Evolutionary conservation across 2,888 invertebrate species (phyloP).

Genomic region (Mythimna loreyi): DNA sequence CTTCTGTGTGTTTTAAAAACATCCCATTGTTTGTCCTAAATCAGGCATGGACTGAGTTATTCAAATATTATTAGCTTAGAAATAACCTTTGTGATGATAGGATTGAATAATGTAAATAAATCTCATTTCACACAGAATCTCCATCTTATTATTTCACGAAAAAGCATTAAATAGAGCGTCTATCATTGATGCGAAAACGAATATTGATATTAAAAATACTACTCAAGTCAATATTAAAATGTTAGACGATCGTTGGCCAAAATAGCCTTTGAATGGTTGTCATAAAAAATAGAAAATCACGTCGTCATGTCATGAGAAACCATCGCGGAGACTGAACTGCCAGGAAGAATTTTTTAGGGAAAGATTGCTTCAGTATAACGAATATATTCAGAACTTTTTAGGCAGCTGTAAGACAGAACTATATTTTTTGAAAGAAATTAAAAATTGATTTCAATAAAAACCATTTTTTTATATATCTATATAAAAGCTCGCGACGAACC

Average conservation of each 20-base stretch:
- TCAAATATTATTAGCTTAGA: background rate
- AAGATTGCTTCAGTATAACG: constrained; percentile 15
- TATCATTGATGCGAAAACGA: background rate
- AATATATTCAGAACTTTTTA: background rate
- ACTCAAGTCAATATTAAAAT: constrained; percentile 4
- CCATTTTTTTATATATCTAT: no score
- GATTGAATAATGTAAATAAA: background rate
- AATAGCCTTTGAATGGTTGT: constrained; percentile 19
- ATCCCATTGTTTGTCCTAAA: constrained; percentile 2
- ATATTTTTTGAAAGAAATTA: background rate
- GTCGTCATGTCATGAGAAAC: constrained; percentile 1
- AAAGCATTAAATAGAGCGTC: background rate
- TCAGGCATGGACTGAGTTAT: background rate
- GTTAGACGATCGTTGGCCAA: constrained; percentile 5
- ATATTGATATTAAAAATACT: constrained; percentile 21
- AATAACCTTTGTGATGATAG: background rate
- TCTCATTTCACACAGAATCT: background rate
- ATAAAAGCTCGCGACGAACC: no score
- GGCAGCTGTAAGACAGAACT: background rate
- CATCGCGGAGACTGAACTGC: background rate
- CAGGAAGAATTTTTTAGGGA: constrained; percentile 9
- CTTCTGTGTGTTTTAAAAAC: constrained; percentile 17
- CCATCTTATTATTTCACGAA: background rate
- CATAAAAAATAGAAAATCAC: constrained; percentile 30
- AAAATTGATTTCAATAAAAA: background rate